Evolutionary conservation across 2,113 vertebrate genomes (phyloP), one percentile per base, ranked within the genome.

Genomic region (Quiscalus mexicanus): DNA sequence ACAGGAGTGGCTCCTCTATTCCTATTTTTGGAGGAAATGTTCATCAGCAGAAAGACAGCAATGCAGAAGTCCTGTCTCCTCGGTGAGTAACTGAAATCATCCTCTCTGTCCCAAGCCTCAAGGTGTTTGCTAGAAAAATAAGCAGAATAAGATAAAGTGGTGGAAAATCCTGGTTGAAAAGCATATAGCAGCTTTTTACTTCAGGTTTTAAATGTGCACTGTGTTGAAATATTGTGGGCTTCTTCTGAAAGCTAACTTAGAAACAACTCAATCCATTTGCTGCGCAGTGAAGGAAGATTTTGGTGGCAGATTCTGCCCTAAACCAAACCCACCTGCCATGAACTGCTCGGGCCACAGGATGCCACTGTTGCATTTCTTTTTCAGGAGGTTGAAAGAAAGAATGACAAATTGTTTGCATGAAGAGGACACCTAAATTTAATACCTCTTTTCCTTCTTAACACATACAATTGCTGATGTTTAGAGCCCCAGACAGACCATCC

Each of bases 321-420:
- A 37, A 11, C 4, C n/a, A 68, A 70, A 73, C 52, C n/a, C n/a
- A 71, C 89, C 85, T 97, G 98, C 84, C 97, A 96, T 96, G 95
- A 97, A 78, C 83, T 55, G 37, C 23, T 88, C 5, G 28, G 65
- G 90, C 97, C 98, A 97, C 97, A 96, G 97, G 98, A 97, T 96
- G 97, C 97, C 97, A 97, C 94, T 97, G 95, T 96, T 96, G 96
- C 90, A 65, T 97, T 89, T 97, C 81, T 88, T 95, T 97, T 93
- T 45, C 69, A 35, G 73, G 16, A 94, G 56, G 88, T 74, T 52
- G 70, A 84, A 81, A 64, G 58, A 56, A 73, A 63, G n/a, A 2
- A 6, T 0, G 5, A 87, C 84, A 90, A 89, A 79, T 22, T 4
- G 1, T 59, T 90, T 73, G 28, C 1, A 4, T 49, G 52, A 88